Evolutionary conservation across 2,888 invertebrate species (phyloP).

Genomic region (Oegoconia quadripuncta): DNA sequence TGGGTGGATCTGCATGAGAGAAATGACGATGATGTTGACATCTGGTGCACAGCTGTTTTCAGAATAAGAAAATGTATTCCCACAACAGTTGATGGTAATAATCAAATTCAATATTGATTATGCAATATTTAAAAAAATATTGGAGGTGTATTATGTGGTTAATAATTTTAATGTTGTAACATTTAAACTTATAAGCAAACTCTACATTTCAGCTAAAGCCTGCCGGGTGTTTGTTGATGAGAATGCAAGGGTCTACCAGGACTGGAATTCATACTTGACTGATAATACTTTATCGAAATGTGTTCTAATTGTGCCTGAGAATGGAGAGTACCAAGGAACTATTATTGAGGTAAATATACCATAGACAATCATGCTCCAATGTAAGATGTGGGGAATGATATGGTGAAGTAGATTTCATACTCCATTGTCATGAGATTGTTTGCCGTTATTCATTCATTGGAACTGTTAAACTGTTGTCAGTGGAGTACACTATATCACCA

Average conservation of each 20-base stretch:
- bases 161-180: slow-evolving; percentile 2
- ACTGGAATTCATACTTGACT: slow-evolving; percentile 73
- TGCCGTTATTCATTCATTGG: too few relatives aligned
- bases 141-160: background rate
- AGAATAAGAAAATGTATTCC: slow-evolving; percentile 67
- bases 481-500: too few relatives aligned
- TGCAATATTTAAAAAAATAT: background rate
- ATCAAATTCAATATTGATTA: too few relatives aligned
- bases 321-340: slow-evolving; percentile 68
- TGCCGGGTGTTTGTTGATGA: slow-evolving; percentile 65
- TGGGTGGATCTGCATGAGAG: slow-evolving; percentile 62
- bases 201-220: slow-evolving; percentile 47
- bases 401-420: too few relatives aligned
- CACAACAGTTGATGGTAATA: slow-evolving; percentile 59
- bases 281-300: slow-evolving; percentile 76
- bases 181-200: background rate
- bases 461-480: too few relatives aligned
- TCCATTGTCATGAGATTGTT: too few relatives aligned
- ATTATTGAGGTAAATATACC: slow-evolving; percentile 46
- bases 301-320: slow-evolving; percentile 73
- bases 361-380: too few relatives aligned
- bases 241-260: slow-evolving; percentile 73
- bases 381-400: too few relatives aligned
- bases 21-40: slow-evolving; percentile 43
- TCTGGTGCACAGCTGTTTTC: slow-evolving; percentile 67